Percentiles rank a stretch among this genome's conserved stretches.
These are phyloP conservation scores for Castor canadensis DNA, from an alignment of 2,113 vertebrate species.

Conservation along the genomic window DNA sequence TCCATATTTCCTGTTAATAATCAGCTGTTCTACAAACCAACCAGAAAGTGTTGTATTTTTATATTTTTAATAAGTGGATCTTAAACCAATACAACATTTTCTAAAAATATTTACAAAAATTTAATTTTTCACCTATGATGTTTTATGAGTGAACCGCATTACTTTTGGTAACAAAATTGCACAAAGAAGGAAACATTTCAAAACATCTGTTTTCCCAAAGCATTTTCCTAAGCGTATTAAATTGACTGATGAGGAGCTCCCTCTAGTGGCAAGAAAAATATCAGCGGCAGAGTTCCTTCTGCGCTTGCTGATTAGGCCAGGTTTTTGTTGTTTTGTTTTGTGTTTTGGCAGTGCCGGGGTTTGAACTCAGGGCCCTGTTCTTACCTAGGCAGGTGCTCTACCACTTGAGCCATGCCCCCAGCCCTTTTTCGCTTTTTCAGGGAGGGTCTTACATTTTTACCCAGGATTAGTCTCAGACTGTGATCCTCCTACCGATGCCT, in stretches of 20 bases:
- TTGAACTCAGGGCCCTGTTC: too few relatives aligned
- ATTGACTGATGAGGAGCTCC: conserved; percentile 42
- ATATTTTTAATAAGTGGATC: background rate
- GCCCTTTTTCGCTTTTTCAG: too few relatives aligned
- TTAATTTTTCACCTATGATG: background rate
- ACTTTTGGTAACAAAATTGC: conserved; percentile 1
- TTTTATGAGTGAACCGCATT: background rate
- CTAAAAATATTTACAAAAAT: conserved; percentile 1
- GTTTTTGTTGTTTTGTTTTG: too few relatives aligned
- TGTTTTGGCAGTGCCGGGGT: too few relatives aligned
- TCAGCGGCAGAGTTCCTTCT: background rate
- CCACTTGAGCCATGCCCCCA: too few relatives aligned
- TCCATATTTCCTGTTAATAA: background rate
- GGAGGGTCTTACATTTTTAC: too few relatives aligned
- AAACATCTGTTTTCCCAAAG: background rate
- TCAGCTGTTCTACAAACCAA: background rate
- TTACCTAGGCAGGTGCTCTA: too few relatives aligned
- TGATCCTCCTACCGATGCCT: too few relatives aligned
- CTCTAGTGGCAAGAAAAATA: conserved; percentile 60
- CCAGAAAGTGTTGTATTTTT: background rate
- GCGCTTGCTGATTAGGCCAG: background rate
- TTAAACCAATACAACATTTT: background rate
- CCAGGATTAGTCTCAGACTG: too few relatives aligned
- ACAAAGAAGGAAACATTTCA: background rate
- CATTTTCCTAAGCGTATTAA: background rate